Conservation (phyloP, 2,113 vertebrate species). For the Anseranas semipalmata region DNA sequence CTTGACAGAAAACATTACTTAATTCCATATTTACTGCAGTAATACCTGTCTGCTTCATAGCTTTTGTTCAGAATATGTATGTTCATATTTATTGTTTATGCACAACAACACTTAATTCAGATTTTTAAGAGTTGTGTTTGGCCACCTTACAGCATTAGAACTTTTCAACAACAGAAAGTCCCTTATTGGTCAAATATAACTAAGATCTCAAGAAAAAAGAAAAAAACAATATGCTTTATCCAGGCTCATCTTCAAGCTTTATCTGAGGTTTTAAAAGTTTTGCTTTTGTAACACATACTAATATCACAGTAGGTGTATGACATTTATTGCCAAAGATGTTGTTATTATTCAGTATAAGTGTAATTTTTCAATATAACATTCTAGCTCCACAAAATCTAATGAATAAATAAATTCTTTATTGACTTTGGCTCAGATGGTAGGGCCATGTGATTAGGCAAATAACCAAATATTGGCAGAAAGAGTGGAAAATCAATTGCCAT, state of each 20-base stretch:
- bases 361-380: conserved; percentile 28
- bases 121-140: not conserved
- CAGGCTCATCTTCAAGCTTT: not conserved
- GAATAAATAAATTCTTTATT: conserved; percentile 62
- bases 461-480: conserved; percentile 54
- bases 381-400: conserved; percentile 27
- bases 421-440: conserved; percentile 30
- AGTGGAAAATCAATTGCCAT: conserved; percentile 64
- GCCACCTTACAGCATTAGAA: not conserved
- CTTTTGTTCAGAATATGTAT: not conserved
- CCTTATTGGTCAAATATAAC: not conserved
- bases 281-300: not conserved
- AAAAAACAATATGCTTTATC: not conserved
- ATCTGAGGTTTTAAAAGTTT: not conserved
- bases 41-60: not conserved
- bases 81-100: not conserved
- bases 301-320: not conserved
- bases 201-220: not conserved
- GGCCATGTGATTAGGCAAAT: conserved; percentile 23
- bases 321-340: conserved; percentile 22
- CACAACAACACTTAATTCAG: not conserved
- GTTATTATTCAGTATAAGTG: conserved; percentile 38
- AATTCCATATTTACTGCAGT: not conserved
- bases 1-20: not conserved
- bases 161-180: not conserved